Percentiles rank a stretch among this genome's conserved stretches.
These are phyloP conservation scores for Salmo trutta DNA, from an alignment of 2,797 vertebrate species.

Conservation along the genomic window DNA sequence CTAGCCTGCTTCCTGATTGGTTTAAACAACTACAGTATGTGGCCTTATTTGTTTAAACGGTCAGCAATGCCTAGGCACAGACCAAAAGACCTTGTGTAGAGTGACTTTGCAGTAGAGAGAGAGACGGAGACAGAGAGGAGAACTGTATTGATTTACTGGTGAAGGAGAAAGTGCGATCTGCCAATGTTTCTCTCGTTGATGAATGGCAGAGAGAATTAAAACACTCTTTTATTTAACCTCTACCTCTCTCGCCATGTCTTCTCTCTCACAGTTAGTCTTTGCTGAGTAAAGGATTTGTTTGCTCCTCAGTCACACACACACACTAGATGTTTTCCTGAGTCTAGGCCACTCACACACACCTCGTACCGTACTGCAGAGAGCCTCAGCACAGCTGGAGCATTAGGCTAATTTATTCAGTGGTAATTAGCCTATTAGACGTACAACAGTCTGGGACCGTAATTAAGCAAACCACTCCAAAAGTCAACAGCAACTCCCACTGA, in stretches of 20 bases:
- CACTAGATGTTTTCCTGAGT: slow-evolving; percentile 29
- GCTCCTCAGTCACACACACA: not conserved
- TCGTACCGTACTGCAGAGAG: not conserved
- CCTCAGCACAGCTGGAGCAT: slow-evolving; percentile 62
- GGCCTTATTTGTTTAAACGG: not conserved
- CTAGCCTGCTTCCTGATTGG: not conserved
- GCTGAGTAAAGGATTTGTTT: slow-evolving; percentile 37
- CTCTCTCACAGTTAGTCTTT: slow-evolving; percentile 31
- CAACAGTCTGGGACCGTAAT: slow-evolving; percentile 80
- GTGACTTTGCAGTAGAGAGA: not conserved
- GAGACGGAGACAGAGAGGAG: slow-evolving; percentile 11
- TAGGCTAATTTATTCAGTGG: slow-evolving; percentile 76
- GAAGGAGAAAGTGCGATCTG: slow-evolving; percentile 61
- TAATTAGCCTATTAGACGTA: slow-evolving; percentile 80
- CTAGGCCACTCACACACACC: slow-evolving; percentile 26
- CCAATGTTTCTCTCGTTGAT: slow-evolving; percentile 67
- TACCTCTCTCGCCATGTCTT: slow-evolving; percentile 10
- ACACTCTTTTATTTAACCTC: slow-evolving; percentile 58
- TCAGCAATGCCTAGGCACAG: not conserved
- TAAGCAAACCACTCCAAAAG: slow-evolving; percentile 78
- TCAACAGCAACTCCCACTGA: slow-evolving; percentile 76
- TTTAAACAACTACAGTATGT: not conserved
- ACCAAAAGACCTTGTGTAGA: not conserved
- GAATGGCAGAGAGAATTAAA: slow-evolving; percentile 69
- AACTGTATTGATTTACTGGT: slow-evolving; percentile 67